A percentile compares a stretch with the other conserved stretches of the same genome.
Conservation (phyloP, 2,888 invertebrate species). For the Leucania comma region DNA sequence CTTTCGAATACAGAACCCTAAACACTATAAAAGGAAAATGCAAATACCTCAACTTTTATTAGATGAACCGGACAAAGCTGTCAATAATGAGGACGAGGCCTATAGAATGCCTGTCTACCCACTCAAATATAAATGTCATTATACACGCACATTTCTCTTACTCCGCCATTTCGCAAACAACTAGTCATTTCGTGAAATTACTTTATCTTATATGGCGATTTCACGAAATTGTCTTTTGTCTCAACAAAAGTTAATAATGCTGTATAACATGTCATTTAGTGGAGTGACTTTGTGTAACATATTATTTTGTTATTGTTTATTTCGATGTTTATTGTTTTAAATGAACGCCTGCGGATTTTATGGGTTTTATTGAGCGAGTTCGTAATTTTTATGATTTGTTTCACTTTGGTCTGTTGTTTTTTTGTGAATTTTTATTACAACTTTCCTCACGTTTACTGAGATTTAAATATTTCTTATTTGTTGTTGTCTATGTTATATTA, state of each 20-base stretch:
- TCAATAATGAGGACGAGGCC: constrained; percentile 30
- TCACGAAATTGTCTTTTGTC: constrained; percentile 33
- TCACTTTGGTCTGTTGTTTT: constrained; percentile 12
- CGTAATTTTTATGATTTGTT: constrained; percentile 31
- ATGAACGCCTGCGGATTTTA: constrained; percentile 54
- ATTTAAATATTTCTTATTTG: too few relatives aligned
- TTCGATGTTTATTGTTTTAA: constrained; percentile 64
- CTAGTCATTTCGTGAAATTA: constrained; percentile 48
- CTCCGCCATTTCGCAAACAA: constrained; percentile 33
- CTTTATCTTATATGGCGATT: constrained; percentile 25
- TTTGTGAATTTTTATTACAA: too few relatives aligned
- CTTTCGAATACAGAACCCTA: too few relatives aligned
- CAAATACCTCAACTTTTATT: neutral
- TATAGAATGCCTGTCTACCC: constrained; percentile 26
- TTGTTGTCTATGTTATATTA: too few relatives aligned
- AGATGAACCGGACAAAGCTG: neutral
- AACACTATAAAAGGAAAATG: constrained; percentile 8
- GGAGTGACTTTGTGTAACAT: constrained; percentile 30
- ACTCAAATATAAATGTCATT: constrained; percentile 50
- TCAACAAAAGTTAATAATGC: constrained; percentile 44
- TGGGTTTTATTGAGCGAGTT: constrained; percentile 47
- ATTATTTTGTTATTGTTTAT: constrained; percentile 47
- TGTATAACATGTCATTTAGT: constrained; percentile 30
- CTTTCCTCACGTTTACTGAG: too few relatives aligned
- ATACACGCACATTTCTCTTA: constrained; percentile 47